Conservation (phyloP, 2,113 vertebrate genomes). For the Kobus ellipsiprymnus region DNA sequence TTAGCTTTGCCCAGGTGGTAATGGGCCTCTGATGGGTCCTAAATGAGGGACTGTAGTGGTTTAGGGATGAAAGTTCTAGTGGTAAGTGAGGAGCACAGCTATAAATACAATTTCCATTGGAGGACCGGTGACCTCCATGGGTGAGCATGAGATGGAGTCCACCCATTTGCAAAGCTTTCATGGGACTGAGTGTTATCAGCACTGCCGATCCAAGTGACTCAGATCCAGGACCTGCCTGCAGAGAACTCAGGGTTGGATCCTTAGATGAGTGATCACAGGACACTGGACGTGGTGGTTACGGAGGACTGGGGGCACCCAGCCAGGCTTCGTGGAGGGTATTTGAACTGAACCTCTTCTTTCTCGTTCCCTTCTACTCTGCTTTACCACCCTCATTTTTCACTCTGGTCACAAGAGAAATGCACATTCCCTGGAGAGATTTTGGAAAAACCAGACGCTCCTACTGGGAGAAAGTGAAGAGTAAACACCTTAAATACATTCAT, state of each 20-base stretch:
- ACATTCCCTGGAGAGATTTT: background rate
- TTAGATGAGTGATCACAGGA: background rate
- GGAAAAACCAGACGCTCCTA: background rate
- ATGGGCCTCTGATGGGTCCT: background rate
- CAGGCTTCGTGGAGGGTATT: background rate
- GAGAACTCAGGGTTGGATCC: background rate
- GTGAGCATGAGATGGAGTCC: no score
- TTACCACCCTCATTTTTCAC: background rate
- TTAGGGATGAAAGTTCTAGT: background rate
- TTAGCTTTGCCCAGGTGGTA: background rate
- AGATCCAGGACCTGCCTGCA: background rate
- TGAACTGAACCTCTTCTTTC: background rate
- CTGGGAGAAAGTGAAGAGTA: background rate
- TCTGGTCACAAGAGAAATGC: background rate
- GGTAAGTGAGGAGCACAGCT: background rate
- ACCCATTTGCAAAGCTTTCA: background rate
- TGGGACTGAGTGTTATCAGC: background rate
- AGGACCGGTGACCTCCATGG: background rate
- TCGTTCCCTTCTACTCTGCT: background rate
- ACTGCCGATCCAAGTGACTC: background rate
- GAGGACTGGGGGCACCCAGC: background rate
- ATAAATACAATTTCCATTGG: background rate
- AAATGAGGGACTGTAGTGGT: background rate
- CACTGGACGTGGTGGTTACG: accelerated
- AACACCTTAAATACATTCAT: background rate